Conservation (phyloP, 2,888 invertebrate species). For the Drosophila formosana region DNA sequence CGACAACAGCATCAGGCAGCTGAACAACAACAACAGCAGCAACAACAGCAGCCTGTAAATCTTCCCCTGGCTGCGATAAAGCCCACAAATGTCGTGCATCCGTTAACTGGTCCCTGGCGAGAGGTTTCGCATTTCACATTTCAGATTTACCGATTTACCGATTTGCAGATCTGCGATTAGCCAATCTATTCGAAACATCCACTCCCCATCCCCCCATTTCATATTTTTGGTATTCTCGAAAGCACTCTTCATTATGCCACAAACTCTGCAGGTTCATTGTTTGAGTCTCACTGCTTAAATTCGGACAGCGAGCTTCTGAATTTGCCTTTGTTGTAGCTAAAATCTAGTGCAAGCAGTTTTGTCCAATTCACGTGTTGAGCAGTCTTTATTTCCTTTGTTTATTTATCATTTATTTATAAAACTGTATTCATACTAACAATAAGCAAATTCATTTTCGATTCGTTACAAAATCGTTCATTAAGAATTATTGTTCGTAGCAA, state of each 20-base stretch:
- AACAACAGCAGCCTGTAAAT: conserved; percentile 28
- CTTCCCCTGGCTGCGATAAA: conserved; percentile 45
- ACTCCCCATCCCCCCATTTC: neutral
- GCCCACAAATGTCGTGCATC: conserved; percentile 34
- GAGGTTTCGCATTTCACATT: conserved; percentile 46
- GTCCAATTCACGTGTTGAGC: no score
- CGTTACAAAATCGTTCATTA: no score
- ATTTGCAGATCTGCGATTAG: conserved; percentile 16
- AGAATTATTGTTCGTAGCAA: no score
- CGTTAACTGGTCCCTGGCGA: conserved; percentile 30
- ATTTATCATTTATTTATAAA: no score
- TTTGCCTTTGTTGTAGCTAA: no score
- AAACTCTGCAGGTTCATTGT: no score
- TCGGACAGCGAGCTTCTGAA: no score
- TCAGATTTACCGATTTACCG: conserved; percentile 18
- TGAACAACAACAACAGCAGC: conserved; percentile 12
- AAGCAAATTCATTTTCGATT: no score
- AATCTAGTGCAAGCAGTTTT: no score
- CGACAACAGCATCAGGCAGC: conserved; percentile 43
- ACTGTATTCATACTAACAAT: no score
- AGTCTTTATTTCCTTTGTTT: no score
- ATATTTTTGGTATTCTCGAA: neutral
- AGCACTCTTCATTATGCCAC: neutral
- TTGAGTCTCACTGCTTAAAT: no score
- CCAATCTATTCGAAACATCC: conserved; percentile 19